phyloP scores from a whole-genome alignment of 2,113 vertebrate species.

The Ginglymostoma cirratum region DNA sequence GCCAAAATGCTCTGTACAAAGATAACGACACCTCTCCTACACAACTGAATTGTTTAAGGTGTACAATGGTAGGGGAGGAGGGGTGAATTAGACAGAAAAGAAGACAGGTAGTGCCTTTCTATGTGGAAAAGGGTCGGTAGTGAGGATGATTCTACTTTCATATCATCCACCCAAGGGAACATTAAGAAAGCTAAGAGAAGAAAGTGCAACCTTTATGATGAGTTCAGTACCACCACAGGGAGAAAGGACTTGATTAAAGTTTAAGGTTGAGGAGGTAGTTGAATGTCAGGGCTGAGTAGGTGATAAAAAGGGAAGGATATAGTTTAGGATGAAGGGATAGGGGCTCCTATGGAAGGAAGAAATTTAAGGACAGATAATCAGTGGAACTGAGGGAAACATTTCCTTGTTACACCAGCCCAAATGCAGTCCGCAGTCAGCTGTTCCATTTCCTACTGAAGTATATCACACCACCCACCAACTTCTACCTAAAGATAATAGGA shows the following conservation, averaged over 20 bases:
- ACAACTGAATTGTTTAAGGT: too few relatives aligned
- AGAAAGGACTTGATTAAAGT: background rate
- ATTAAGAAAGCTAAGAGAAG: background rate
- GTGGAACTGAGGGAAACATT: background rate
- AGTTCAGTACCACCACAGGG: background rate
- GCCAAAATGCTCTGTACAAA: background rate
- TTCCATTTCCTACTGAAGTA: background rate
- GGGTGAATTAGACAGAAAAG: background rate
- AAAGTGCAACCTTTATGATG: background rate
- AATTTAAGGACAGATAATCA: background rate
- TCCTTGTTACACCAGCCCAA: background rate
- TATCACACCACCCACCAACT: background rate
- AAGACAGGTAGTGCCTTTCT: background rate
- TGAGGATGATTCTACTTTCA: too few relatives aligned
- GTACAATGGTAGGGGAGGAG: too few relatives aligned
- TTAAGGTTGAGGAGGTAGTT: background rate
- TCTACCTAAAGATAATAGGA: background rate
- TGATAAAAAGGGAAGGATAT: background rate
- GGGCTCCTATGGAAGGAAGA: background rate
- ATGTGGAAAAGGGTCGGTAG: too few relatives aligned
- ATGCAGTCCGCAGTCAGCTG: background rate
- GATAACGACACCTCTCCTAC: background rate
- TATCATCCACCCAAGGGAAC: too few relatives aligned
- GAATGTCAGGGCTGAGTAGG: background rate
- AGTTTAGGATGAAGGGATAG: background rate